These are phyloP conservation scores for Stomorhina lunata DNA, from an alignment of 2,888 invertebrate genomes.

Conservation along the genomic window DNA sequence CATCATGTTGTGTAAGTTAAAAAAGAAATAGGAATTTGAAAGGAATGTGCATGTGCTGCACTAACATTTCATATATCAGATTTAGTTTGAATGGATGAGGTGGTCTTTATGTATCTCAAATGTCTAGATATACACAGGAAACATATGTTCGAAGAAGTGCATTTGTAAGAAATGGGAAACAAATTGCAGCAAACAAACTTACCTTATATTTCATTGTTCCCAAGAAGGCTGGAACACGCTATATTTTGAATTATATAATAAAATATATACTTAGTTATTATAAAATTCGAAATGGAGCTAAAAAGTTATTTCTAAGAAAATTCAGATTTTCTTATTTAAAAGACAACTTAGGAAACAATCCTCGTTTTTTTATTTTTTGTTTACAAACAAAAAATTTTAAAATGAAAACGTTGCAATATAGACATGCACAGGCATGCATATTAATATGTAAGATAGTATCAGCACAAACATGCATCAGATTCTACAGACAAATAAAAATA, in stretches of 20 bases:
- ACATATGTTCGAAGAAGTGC: not conserved
- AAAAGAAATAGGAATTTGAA: not conserved
- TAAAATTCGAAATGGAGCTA: too few species aligned
- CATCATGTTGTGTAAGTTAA: slow-evolving; percentile 26
- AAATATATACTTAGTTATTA: too few species aligned
- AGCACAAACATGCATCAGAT: too few species aligned
- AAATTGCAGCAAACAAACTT: not conserved
- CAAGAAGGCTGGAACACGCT: not conserved
- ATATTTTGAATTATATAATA: not conserved
- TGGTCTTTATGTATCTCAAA: not conserved
- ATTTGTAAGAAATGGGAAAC: not conserved
- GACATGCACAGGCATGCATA: not conserved
- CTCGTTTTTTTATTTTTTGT: not conserved
- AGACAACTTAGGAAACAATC: not conserved
- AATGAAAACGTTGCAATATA: not conserved
- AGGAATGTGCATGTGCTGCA: slow-evolving; percentile 20
- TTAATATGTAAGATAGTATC: not conserved
- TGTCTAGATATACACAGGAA: not conserved
- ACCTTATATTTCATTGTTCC: not conserved
- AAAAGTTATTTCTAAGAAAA: too few species aligned
- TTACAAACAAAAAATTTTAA: too few species aligned
- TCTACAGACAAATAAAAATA: not conserved
- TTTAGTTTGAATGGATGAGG: not conserved
- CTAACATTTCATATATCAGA: slow-evolving; percentile 7
- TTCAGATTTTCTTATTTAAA: too few species aligned